Base-by-base conservation (phyloP, 2,797 vertebrate species). In the Liparis tanakae region DNA sequence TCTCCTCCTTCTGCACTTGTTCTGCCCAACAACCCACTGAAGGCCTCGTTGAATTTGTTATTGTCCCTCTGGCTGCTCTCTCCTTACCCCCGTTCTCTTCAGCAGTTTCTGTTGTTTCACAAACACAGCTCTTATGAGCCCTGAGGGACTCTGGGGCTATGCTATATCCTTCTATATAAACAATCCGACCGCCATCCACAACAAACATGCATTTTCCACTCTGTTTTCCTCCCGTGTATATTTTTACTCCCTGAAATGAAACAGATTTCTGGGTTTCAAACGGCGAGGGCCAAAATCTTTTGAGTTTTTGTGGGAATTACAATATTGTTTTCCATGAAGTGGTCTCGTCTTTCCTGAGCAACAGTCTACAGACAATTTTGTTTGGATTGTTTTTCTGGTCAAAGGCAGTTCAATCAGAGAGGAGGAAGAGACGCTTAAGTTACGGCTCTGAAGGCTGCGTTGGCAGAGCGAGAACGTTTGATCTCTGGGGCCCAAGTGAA, bases 101-200 rank as follows among this genome's bases (percentile, higher is more conserved):
- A 33, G 30, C 70, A 71, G 76, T 86, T 87, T 90, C 83, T 87
- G 87, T 86, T 89, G 87, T 88, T 90, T 85, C 79, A 87, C 86
- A 89, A 91, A 90, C 88, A 86, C 83, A 76, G 81, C 81, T 87
- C 80, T 87, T 88, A 87, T 71, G 70, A 84, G 82, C 62, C 88
- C 86, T 25, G 69, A 81, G 88, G 90, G 90, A 90, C 74, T 70
- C 61, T 61, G 53, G 77, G 74, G 79, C 85, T 80, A 88, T 86
- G 88, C 77, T 90, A 89, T 89, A 88, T 90, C 88, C 88, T 89
- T 85, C 79, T 86, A 85, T 91, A 88, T 90, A 90, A 94, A 91
- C 88, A 90, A 89, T 50, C 81, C 70, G 63, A 91, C 88, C 81
- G 13, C 81, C 80, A 80, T 85, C 80, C 84, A 87, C 86, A 89